Evolutionary conservation across 2,797 vertebrate genomes (phyloP).

Genomic region (Peromyscus melanophrys): DNA sequence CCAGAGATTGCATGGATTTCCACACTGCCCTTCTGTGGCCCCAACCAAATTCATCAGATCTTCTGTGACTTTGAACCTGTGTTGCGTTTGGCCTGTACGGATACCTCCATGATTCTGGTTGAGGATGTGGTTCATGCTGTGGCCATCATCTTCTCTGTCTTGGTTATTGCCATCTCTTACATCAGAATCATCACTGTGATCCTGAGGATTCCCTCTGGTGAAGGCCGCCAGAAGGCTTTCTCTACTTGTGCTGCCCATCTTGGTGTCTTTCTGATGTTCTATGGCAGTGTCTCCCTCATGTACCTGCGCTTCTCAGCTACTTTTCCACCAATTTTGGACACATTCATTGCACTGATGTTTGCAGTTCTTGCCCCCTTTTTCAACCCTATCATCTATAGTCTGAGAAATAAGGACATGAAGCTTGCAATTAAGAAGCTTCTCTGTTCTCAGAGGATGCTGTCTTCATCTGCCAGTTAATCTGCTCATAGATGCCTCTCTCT

Average conservation of each 20-base stretch:
- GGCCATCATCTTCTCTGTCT: slow-evolving; percentile 84
- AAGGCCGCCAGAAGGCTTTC: slow-evolving; percentile 88
- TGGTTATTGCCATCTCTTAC: slow-evolving; percentile 89
- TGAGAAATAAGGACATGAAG: slow-evolving; percentile 85
- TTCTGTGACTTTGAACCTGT: slow-evolving; percentile 90
- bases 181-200: slow-evolving; percentile 87
- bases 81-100: slow-evolving; percentile 84
- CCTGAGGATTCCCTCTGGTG: slow-evolving; percentile 82
- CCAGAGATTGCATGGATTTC: slow-evolving; percentile 87
- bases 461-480: neutral
- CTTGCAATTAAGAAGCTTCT: slow-evolving; percentile 77
- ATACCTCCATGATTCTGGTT: slow-evolving; percentile 84
- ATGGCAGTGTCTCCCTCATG: slow-evolving; percentile 81
- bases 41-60: slow-evolving; percentile 89
- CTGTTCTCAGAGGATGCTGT: neutral
- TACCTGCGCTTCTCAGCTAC: slow-evolving; percentile 76
- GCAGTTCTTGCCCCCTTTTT: slow-evolving; percentile 87
- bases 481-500: neutral
- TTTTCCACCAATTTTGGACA: slow-evolving; percentile 66
- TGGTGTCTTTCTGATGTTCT: slow-evolving; percentile 89
- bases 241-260: slow-evolving; percentile 91
- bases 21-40: slow-evolving; percentile 89
- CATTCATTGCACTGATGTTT: slow-evolving; percentile 75
- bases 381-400: slow-evolving; percentile 90
- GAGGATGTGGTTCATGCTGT: slow-evolving; percentile 87